A percentile compares a stretch with the other conserved stretches of the same genome.
Conservation (phyloP, 2,113 vertebrate species). For the Varanus komodoensis region DNA sequence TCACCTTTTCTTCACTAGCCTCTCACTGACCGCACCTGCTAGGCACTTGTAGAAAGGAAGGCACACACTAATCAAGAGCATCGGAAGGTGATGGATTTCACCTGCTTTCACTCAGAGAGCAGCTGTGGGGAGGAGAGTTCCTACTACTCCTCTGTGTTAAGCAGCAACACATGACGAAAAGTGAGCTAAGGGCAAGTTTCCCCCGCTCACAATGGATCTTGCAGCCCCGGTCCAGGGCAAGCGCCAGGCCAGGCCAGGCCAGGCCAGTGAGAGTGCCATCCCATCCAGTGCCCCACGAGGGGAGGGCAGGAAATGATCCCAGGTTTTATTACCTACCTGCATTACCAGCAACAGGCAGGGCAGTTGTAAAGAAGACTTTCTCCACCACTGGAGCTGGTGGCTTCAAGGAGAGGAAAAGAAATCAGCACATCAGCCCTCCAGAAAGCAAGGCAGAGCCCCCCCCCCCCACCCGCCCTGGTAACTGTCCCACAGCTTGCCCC, state of each 20-base stretch:
- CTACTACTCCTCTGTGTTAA: not conserved
- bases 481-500: not conserved
- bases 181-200: not conserved
- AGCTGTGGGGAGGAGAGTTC: not conserved
- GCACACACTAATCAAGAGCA: not conserved
- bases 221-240: too few relatives aligned
- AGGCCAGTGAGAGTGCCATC: too few relatives aligned
- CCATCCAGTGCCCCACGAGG: not conserved
- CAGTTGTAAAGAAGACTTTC: slow-evolving; percentile 97
- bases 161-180: not conserved
- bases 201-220: not conserved
- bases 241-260: not conserved
- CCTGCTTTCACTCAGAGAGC: not conserved
- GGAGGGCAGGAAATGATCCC: too few relatives aligned
- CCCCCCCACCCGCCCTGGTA: not conserved
- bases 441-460: not conserved
- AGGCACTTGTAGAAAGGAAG: not conserved
- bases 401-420: slow-evolving; percentile 55
- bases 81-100: not conserved
- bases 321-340: slow-evolving; percentile 81
- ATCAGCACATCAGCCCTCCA: not conserved
- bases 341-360: slow-evolving; percentile 92
- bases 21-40: not conserved
- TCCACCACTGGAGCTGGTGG: slow-evolving; percentile 93
- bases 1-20: not conserved